Conservation (phyloP, 2,797 vertebrate species). For the Octomys mimax region DNA sequence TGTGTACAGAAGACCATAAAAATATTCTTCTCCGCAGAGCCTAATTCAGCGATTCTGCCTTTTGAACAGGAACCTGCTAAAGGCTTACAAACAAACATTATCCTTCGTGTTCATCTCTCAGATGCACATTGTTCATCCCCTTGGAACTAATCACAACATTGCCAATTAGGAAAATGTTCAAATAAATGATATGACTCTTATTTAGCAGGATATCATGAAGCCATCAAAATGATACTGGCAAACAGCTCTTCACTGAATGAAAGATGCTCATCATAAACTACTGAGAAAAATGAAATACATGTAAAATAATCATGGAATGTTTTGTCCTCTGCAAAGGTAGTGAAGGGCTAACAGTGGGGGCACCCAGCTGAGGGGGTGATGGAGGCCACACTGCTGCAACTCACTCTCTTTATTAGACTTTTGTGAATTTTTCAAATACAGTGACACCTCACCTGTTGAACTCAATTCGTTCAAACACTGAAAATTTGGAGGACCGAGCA, state of each 20-base stretch:
- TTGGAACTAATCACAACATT: constrained; percentile 17
- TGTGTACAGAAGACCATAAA: neutral
- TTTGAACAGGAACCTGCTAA: constrained; percentile 31
- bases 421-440: neutral
- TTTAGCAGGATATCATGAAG: neutral
- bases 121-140: neutral
- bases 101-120: neutral
- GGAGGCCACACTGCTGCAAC: neutral
- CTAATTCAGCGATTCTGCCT: neutral
- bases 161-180: neutral
- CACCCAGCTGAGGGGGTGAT: neutral
- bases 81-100: neutral
- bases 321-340: neutral
- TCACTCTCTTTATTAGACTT: neutral
- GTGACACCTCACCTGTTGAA: neutral
- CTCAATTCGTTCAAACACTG: neutral
- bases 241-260: constrained; percentile 22
- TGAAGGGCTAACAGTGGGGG: neutral
- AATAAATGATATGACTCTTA: constrained; percentile 4
- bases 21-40: neutral
- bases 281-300: constrained; percentile 12
- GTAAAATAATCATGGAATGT: neutral
- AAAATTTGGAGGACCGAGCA: neutral
- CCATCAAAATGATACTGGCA: constrained; percentile 27
- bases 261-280: constrained; percentile 28